Percentiles rank a stretch among this genome's conserved stretches.
phyloP scores from a whole-genome alignment of 2,113 vertebrate species.

The Scolopax mira region DNA sequence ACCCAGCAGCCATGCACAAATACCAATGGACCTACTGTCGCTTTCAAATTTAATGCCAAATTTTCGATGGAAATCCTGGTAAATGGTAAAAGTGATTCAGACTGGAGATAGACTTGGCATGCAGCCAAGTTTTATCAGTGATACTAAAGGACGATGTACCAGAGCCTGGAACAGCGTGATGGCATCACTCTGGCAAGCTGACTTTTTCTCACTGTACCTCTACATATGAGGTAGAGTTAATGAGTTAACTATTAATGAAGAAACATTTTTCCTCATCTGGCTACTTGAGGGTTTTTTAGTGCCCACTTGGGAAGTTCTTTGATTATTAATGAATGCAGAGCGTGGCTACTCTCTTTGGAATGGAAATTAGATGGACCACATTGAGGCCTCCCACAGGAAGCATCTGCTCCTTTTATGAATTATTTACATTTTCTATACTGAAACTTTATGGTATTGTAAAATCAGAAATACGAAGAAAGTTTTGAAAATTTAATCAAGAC shows the following conservation, averaged over 20 bases:
- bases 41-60: background rate
- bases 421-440: constrained; percentile 35
- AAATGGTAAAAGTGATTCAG: background rate
- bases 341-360: constrained; percentile 15
- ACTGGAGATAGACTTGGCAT: background rate
- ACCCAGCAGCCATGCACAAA: background rate
- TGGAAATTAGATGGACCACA: constrained; percentile 52
- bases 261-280: constrained; percentile 6
- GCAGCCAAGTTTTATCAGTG: background rate
- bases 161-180: background rate
- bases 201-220: constrained; percentile 12
- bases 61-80: background rate
- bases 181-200: background rate
- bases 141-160: background rate
- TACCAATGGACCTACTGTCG: background rate
- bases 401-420: background rate
- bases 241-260: background rate
- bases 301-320: constrained; percentile 20
- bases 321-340: constrained; percentile 35
- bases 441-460: constrained; percentile 36
- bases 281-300: constrained; percentile 4
- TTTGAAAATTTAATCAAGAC: constrained; percentile 41
- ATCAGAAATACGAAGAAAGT: constrained; percentile 7
- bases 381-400: background rate
- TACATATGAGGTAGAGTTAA: background rate